Evolutionary conservation across 2,888 invertebrate genomes (phyloP).

Genomic region (Amphimallon solstitiale): DNA sequence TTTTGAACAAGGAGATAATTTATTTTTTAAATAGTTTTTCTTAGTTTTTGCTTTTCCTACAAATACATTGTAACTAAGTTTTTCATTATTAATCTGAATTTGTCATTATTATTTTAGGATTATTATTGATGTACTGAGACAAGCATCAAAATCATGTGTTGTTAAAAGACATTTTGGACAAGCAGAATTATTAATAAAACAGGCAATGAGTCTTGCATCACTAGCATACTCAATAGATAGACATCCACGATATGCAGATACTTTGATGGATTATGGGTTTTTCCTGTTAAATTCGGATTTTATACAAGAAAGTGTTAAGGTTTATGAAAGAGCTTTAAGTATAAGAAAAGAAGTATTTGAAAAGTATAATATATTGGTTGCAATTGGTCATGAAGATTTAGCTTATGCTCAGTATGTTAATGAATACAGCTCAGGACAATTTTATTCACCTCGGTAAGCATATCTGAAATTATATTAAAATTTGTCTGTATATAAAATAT

Average conservation of each 20-base stretch:
- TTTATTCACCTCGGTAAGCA: constrained; percentile 77
- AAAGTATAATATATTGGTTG: constrained; percentile 86
- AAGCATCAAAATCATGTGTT: constrained; percentile 90
- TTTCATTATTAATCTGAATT: no score
- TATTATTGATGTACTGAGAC: constrained; percentile 83
- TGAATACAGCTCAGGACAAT: constrained; percentile 90
- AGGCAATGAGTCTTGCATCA: constrained; percentile 80
- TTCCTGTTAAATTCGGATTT: constrained; percentile 90
- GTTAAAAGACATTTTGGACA: constrained; percentile 85
- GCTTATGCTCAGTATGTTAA: constrained; percentile 93
- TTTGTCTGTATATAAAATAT: no score
- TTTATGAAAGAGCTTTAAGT: constrained; percentile 81
- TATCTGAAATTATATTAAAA: no score
- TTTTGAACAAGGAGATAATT: neutral
- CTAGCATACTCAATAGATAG: constrained; percentile 68
- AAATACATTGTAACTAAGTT: no score
- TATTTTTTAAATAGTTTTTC: no score
- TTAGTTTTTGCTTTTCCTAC: no score
- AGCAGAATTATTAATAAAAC: constrained; percentile 84
- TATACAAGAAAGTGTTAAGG: constrained; percentile 83
- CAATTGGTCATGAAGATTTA: constrained; percentile 89
- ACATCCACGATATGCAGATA: constrained; percentile 88
- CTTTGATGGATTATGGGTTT: constrained; percentile 89
- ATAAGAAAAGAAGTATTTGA: constrained; percentile 83
- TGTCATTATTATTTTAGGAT: constrained; percentile 63